A percentile compares a stretch with the other conserved stretches of the same genome.
phyloP scores from a whole-genome alignment of 1,140 invertebrate species.

The Macrotrachela quadricornifera region DNA sequence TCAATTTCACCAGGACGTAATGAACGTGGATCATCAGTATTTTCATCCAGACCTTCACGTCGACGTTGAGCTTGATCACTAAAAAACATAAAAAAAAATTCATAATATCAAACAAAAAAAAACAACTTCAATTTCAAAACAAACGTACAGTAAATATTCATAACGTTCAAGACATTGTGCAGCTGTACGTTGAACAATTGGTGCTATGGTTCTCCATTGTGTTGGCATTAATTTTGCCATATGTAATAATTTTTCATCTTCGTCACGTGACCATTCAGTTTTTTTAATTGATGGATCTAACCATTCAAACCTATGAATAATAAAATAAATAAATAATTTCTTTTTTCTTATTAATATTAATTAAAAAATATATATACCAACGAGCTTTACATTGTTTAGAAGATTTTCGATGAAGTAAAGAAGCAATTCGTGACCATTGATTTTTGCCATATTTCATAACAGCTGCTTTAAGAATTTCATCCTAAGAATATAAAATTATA shows the following conservation, averaged over 20 bases:
- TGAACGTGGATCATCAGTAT: conserved; percentile 74
- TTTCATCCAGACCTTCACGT: conserved; percentile 50
- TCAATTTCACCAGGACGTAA: conserved; percentile 96
- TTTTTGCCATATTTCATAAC: conserved; percentile 99
- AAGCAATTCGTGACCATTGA: conserved; percentile 98
- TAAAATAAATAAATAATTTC: neutral
- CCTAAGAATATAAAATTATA: conserved; percentile 45
- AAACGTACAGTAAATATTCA: conserved; percentile 63
- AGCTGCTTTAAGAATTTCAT: conserved; percentile 99
- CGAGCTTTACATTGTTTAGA: conserved; percentile 98
- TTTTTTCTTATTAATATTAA: neutral
- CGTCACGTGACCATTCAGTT: conserved; percentile 97
- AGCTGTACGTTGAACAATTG: conserved; percentile 90
- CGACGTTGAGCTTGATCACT: conserved; percentile 76
- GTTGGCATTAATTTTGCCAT: conserved; percentile 97
- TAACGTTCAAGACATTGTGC: conserved; percentile 94
- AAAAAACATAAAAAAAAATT: too few species aligned
- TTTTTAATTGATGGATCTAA: conserved; percentile 98
- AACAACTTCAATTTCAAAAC: neutral
- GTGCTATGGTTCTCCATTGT: conserved; percentile 96
- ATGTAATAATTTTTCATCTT: conserved; percentile 93
- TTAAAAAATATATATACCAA: conserved; percentile 40
- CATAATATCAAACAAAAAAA: conserved; percentile 12
- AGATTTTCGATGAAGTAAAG: conserved; percentile 86
- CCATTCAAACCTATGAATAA: conserved; percentile 59